Evolutionary conservation across 2,797 vertebrate species (phyloP).

Genomic region (Chloroceryle inda): DNA sequence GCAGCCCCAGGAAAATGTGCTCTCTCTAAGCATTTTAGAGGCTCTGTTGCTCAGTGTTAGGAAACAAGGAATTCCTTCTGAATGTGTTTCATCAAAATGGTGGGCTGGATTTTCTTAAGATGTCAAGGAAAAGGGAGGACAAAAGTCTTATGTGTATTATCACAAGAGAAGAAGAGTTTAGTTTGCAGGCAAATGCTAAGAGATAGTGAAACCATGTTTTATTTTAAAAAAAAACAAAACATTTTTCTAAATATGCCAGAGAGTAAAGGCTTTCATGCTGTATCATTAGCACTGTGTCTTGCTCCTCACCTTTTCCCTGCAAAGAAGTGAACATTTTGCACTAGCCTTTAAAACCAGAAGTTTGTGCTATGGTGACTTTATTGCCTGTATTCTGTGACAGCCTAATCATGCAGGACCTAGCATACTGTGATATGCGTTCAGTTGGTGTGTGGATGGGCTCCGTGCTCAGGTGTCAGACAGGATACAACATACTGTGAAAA

Average conservation of each 20-base stretch:
- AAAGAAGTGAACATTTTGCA: background rate
- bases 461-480: background rate
- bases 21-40: slow-evolving; percentile 35
- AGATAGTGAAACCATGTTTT: background rate
- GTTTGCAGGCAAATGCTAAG: background rate
- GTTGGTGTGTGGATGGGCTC: background rate
- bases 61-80: background rate
- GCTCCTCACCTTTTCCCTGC: background rate
- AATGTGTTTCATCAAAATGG: slow-evolving; percentile 17
- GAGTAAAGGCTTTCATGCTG: background rate
- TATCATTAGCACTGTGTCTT: background rate
- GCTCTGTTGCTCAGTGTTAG: background rate
- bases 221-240: background rate
- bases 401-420: background rate
- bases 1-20: slow-evolving; percentile 18
- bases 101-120: background rate
- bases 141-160: background rate
- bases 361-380: background rate
- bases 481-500: background rate
- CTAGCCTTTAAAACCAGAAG: background rate
- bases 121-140: background rate
- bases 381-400: background rate
- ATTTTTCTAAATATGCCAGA: background rate
- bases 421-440: background rate
- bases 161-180: background rate